phyloP scores from a whole-genome alignment of 2,888 invertebrate species.

The Eucera pruinosa region DNA sequence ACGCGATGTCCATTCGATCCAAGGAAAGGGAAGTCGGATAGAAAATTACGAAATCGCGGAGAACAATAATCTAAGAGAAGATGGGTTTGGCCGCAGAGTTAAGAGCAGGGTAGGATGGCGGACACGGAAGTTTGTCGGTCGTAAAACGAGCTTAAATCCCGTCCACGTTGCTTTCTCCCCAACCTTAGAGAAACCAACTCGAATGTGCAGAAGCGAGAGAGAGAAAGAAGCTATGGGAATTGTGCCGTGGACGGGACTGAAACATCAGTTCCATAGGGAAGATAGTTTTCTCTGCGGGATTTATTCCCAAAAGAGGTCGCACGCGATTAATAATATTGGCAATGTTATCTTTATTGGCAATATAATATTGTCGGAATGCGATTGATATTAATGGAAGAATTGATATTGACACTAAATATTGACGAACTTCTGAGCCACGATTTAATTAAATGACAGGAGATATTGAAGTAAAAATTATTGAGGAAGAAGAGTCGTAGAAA shows the following conservation, averaged over 20 bases:
- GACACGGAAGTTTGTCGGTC: conserved; percentile 41
- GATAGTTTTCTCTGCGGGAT: conserved; percentile 33
- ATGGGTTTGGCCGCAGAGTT: conserved; percentile 2
- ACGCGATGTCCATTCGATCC: background rate
- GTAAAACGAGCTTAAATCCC: conserved; percentile 47
- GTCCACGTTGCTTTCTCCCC: background rate
- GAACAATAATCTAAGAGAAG: conserved; percentile 15
- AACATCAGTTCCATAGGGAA: background rate
- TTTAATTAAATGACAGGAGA: too few species aligned
- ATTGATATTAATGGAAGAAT: too few species aligned
- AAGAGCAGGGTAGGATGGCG: conserved; percentile 24
- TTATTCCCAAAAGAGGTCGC: conserved; percentile 12
- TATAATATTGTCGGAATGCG: too few species aligned
- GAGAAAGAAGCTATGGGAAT: background rate
- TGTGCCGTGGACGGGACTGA: background rate
- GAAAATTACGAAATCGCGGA: conserved; percentile 28
- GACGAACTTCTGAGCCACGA: too few species aligned
- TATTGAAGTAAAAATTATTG: too few species aligned
- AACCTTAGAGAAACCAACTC: conserved; percentile 31
- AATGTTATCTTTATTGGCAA: too few species aligned
- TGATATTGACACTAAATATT: too few species aligned
- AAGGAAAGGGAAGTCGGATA: background rate
- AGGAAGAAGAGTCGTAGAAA: too few species aligned
- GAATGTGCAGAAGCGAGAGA: conserved; percentile 5
- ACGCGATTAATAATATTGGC: too few species aligned